Percentiles rank a stretch among this genome's conserved stretches.
phyloP scores from a whole-genome alignment of 2,888 invertebrate species.

The Drosophila kuntzei region DNA sequence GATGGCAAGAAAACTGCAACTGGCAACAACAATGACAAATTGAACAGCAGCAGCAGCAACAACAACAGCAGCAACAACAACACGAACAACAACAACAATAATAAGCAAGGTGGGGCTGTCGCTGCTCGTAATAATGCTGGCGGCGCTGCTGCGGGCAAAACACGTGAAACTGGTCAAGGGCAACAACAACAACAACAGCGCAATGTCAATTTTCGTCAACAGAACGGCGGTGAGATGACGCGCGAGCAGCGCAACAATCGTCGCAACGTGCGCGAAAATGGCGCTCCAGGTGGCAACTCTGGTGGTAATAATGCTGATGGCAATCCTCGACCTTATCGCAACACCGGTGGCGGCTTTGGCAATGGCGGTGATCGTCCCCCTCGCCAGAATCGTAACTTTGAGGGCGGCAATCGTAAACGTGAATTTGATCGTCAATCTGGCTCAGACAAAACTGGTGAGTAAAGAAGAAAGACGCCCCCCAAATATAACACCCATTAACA shows the following conservation, averaged over 20 bases:
- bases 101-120: constrained; percentile 75
- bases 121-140: constrained; percentile 50
- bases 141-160: constrained; percentile 63
- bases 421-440: constrained; percentile 98
- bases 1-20: constrained; percentile 75
- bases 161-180: constrained; percentile 77
- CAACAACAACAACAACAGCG: constrained; percentile 77
- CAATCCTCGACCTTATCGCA: constrained; percentile 67
- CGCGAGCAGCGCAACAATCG: constrained; percentile 89
- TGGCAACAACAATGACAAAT: constrained; percentile 35
- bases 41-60: constrained; percentile 59
- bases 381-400: constrained; percentile 84
- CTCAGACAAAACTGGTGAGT: constrained; percentile 94
- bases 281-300: constrained; percentile 73
- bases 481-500: neutral
- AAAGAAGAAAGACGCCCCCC: neutral
- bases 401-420: constrained; percentile 88
- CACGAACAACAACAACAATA: constrained; percentile 62
- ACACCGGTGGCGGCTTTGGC: constrained; percentile 44
- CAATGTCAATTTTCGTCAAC: constrained; percentile 80
- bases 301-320: constrained; percentile 44
- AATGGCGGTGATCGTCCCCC: constrained; percentile 70
- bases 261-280: constrained; percentile 86
- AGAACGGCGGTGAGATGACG: constrained; percentile 85
- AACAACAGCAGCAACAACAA: constrained; percentile 67